A percentile compares a stretch with the other conserved stretches of the same genome.
phyloP scores from a whole-genome alignment of 2,113 vertebrate genomes.

The Nettapus auritus region DNA sequence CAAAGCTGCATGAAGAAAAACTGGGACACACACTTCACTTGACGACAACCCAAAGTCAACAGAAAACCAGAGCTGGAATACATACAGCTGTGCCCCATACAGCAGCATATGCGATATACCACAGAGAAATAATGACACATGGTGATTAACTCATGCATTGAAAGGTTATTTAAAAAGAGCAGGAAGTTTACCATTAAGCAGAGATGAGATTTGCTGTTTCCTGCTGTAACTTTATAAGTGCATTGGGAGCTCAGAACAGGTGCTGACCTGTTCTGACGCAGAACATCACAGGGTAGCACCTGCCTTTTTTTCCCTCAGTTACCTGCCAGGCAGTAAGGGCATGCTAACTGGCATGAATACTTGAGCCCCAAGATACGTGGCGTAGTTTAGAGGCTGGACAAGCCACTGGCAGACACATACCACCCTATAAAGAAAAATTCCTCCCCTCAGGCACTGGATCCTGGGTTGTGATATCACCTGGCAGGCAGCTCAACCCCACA shows the following conservation, averaged over 20 bases:
- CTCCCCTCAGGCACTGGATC: neutral
- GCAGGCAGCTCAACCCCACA: neutral
- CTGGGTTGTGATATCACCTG: too few relatives aligned
- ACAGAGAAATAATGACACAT: neutral
- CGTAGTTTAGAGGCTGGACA: neutral
- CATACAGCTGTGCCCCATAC: neutral
- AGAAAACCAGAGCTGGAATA: neutral
- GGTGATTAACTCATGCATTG: neutral
- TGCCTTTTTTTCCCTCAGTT: neutral
- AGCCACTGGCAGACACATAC: neutral
- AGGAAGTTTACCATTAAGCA: neutral
- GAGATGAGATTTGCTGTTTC: neutral
- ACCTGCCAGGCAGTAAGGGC: rapidly evolving
- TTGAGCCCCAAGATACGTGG: neutral
- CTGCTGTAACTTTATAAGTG: neutral
- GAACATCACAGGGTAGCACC: neutral
- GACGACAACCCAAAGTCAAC: neutral
- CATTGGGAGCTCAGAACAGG: neutral
- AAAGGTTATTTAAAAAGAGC: neutral
- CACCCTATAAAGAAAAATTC: neutral
- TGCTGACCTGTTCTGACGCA: neutral
- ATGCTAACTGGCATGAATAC: rapidly evolving
- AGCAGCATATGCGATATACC: rapidly evolving
- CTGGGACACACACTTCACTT: neutral
- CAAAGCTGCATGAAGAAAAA: neutral